phyloP scores from a whole-genome alignment of 37 sponge, comb jelly and placozoan species.

The Tethya wilhelma region DNA sequence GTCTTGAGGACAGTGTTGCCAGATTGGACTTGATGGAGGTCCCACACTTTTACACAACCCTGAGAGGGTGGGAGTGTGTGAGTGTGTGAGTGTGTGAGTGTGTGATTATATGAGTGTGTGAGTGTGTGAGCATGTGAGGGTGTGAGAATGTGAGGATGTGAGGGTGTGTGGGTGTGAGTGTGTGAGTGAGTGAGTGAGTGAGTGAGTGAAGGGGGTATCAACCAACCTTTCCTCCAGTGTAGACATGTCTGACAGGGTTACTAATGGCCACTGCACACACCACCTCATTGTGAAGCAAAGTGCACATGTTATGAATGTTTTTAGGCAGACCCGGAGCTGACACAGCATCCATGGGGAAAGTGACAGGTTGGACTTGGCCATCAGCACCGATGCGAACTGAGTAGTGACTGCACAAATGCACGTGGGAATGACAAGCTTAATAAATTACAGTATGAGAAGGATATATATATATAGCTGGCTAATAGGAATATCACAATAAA shows the following conservation, averaged over 20 bases:
- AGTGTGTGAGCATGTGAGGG: not conserved
- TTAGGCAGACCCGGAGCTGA: conserved; percentile 66
- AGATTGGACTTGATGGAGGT: conserved; percentile 43
- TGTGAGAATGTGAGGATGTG: too few relatives aligned
- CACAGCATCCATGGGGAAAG: conserved; percentile 60
- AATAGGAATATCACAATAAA: not conserved
- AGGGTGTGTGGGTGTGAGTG: not conserved
- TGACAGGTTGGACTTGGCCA: conserved; percentile 66
- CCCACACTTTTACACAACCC: conserved; percentile 98
- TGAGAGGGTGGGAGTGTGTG: not conserved
- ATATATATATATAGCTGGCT: too few relatives aligned
- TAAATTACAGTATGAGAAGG: too few relatives aligned
- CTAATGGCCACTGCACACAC: conserved; percentile 97
- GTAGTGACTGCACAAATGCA: conserved; percentile 38
- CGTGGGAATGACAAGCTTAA: not conserved
- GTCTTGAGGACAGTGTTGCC: conserved; percentile 41
- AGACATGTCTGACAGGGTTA: conserved; percentile 81
- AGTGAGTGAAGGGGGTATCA: too few relatives aligned
- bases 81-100: not conserved
- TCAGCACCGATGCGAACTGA: conserved; percentile 56
- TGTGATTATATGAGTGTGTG: too few relatives aligned
- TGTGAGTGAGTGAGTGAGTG: not conserved
- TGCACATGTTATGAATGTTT: conserved; percentile 43
- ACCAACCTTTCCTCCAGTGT: conserved; percentile 92
- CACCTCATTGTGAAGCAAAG: conserved; percentile 89